phyloP scores from a whole-genome alignment of 2,888 invertebrate genomes.

The Philereme transversata region DNA sequence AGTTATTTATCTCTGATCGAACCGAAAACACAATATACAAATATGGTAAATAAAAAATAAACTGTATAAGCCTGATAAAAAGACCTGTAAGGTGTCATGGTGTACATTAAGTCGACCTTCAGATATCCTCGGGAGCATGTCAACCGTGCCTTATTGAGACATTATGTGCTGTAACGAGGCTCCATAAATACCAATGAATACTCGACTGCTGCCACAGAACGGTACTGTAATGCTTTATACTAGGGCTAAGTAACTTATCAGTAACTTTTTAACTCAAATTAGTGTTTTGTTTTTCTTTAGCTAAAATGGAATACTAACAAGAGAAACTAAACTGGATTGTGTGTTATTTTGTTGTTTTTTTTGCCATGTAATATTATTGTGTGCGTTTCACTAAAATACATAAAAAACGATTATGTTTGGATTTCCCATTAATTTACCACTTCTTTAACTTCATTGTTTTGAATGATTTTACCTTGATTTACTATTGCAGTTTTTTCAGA shows the following conservation, averaged over 20 bases:
- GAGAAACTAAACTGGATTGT: too few relatives aligned
- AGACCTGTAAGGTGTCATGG: slow-evolving; percentile 36
- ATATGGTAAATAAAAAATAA: not conserved
- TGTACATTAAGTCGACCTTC: slow-evolving; percentile 33
- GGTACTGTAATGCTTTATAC: slow-evolving; percentile 37
- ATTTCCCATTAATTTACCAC: too few relatives aligned
- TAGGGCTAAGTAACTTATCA: slow-evolving; percentile 17
- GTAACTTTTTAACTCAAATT: not conserved
- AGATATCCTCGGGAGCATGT: slow-evolving; percentile 26
- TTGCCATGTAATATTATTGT: too few relatives aligned
- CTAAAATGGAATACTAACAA: too few relatives aligned
- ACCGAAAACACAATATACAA: not conserved
- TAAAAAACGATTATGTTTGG: too few relatives aligned
- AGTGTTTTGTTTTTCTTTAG: too few relatives aligned
- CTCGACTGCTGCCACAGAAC: slow-evolving; percentile 33
- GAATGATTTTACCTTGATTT: too few relatives aligned
- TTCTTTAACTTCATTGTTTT: too few relatives aligned
- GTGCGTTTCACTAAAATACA: too few relatives aligned
- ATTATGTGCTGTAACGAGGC: slow-evolving; percentile 37
- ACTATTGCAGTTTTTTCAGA: too few relatives aligned
- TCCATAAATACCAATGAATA: slow-evolving; percentile 40
- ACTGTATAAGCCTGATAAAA: slow-evolving; percentile 12
- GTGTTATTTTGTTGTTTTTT: too few relatives aligned
- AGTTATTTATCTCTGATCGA: not conserved
- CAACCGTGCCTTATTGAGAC: slow-evolving; percentile 39